These are phyloP conservation scores for Lasioglossum morio DNA, from an alignment of 2,888 invertebrate genomes.

Conservation along the genomic window DNA sequence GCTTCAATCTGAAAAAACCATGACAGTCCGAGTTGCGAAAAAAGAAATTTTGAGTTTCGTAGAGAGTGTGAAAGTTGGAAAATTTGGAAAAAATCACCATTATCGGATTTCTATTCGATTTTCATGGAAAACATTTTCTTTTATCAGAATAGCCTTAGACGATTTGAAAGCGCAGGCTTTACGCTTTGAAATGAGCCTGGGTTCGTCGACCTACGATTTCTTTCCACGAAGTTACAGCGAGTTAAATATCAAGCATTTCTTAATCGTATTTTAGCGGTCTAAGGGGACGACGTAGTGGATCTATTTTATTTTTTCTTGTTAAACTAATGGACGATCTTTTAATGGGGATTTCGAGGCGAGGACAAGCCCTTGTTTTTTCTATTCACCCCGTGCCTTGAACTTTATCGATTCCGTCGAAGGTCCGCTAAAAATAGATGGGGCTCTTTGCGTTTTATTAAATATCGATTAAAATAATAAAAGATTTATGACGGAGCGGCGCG, in stretches of 20 bases:
- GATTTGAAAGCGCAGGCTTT: neutral
- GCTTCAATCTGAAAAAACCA: neutral
- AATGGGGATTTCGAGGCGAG: neutral
- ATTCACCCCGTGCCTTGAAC: neutral
- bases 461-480: conserved; percentile 7
- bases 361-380: neutral
- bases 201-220: neutral
- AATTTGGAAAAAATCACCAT: neutral
- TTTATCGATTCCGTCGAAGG: conserved; percentile 5
- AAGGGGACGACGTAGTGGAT: neutral
- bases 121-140: neutral
- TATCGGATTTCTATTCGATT: neutral
- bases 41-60: neutral
- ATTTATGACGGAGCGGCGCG: neutral
- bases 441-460: conserved; percentile 9
- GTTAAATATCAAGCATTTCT: neutral
- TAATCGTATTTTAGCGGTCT: neutral
- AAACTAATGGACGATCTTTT: neutral
- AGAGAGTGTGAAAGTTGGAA: neutral
- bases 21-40: neutral
- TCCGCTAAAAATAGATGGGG: neutral
- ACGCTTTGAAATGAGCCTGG: neutral
- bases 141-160: fast-evolving
- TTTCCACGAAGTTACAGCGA: neutral
- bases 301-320: neutral